Conservation (phyloP, 2,113 vertebrate genomes). For the Salvator merianae region DNA sequence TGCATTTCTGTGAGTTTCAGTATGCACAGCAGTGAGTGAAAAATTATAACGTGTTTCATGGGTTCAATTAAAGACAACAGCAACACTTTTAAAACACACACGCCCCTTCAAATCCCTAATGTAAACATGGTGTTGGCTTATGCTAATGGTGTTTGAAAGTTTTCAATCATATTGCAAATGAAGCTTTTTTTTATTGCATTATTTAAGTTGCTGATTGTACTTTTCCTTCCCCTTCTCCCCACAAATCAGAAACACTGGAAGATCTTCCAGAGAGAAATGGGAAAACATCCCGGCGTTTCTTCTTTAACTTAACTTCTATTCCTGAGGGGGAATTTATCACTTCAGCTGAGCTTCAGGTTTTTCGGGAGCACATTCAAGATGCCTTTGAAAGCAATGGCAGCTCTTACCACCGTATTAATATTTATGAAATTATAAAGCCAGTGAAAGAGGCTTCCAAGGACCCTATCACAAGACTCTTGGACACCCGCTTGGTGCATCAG, state of each 20-base stretch:
- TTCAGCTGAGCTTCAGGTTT: constrained; percentile 94
- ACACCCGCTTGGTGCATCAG: constrained; percentile 94
- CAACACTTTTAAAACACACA: not conserved
- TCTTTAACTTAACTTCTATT: constrained; percentile 95
- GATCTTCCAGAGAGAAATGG: constrained; percentile 87
- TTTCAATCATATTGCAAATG: constrained; percentile 2
- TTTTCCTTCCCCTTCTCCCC: constrained; percentile 23
- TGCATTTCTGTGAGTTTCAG: constrained; percentile 29
- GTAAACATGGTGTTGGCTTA: not conserved
- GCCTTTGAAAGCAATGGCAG: constrained; percentile 72
- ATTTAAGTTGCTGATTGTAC: constrained; percentile 47
- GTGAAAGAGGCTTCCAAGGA: constrained; percentile 75
- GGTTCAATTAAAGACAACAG: constrained; percentile 19
- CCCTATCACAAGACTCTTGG: constrained; percentile 91
- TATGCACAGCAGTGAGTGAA: constrained; percentile 36
- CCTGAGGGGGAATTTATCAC: constrained; percentile 91
- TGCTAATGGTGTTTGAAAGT: constrained; percentile 24
- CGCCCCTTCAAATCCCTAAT: constrained; percentile 28
- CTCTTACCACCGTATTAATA: constrained; percentile 94
- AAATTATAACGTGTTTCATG: constrained; percentile 7
- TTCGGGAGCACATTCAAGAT: constrained; percentile 88
- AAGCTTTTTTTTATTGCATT: constrained; percentile 30
- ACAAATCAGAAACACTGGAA: constrained; percentile 88
- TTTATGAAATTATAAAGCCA: constrained; percentile 94
- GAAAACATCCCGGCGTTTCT: constrained; percentile 91